Evolutionary conservation across 2,888 invertebrate genomes (phyloP), one percentile per base, ranked within the genome.

Genomic region (Stegophylla sp.): DNA sequence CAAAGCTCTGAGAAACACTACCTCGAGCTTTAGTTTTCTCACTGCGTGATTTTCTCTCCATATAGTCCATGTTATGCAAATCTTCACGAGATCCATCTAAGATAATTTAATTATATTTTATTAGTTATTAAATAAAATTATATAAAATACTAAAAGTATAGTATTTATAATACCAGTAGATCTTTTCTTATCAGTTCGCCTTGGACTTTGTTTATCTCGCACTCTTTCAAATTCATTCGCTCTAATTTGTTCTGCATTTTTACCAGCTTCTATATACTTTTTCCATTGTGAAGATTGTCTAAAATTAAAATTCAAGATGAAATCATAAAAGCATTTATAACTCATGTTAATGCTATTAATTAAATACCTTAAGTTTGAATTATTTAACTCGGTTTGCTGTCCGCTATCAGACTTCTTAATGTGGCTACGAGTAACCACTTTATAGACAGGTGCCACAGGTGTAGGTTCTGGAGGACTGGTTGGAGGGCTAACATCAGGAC

Each of bases 1-100:
- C 94, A 85, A 94, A 94, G 86, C 91, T 94, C 84, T 94, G 93
- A 12, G 94, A 94, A 17, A 93, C 93, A 17, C 91, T 91, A 83
- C 89, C 86, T 71, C 89, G 89, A 86, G 94, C 94, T 56, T 91
- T 90, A 76, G 84, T 84, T 15, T 83, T 82, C 15, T 84, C 84
- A 88, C 88, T 84, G 69, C 83, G 73, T n/a, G 83, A 82, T 61
- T 83, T 82, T 56, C 84, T 82, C 64, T 84, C 84, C 82, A 84
- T 84, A 41, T 83, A 84, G 12, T 85, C 85, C 34, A 83, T 79
- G n/a, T 84, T 82, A 20, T 76, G 83, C 28, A 85, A 76, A 51
- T 85, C 85, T 82, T 85, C 85, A 71, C 84, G 83, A 10, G 85
- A 85, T 69, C 85, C 79, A 79, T 79, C 85, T 84, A 51, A 34